Conservation (phyloP, 2,797 vertebrate genomes). For the Sebastes hubbsi region DNA sequence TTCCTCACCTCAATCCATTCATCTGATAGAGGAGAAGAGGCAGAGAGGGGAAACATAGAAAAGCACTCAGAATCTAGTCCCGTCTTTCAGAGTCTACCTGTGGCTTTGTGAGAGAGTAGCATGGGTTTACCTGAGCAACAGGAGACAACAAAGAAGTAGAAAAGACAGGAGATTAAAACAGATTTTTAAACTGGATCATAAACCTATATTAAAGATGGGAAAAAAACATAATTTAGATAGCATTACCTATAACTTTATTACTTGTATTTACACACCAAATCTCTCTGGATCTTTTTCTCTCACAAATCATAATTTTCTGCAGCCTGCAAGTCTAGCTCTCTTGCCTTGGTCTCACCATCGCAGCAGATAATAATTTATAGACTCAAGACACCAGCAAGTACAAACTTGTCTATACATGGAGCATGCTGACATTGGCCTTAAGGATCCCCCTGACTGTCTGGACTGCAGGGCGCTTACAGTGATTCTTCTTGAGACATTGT, state of each 20-base stretch:
- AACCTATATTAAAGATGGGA: no score
- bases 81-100: slow-evolving; percentile 44
- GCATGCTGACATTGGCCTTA: not conserved
- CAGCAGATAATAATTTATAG: not conserved
- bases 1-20: slow-evolving; percentile 41
- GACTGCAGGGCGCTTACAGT: not conserved
- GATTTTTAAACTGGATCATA: not conserved
- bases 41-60: slow-evolving; percentile 48
- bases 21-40: slow-evolving; percentile 41
- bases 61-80: slow-evolving; percentile 65
- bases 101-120: slow-evolving; percentile 51
- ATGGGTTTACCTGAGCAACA: slow-evolving; percentile 53
- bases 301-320: not conserved
- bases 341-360: not conserved
- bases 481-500: not conserved
- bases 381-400: not conserved
- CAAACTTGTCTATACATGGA: not conserved
- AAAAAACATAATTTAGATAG: not conserved
- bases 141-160: slow-evolving; percentile 3
- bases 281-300: not conserved
- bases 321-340: not conserved
- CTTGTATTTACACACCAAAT: not conserved
- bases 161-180: not conserved
- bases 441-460: not conserved
- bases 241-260: not conserved